These are phyloP conservation scores for Campoletis raptor DNA, from an alignment of 2,888 invertebrate genomes.

Conservation along the genomic window DNA sequence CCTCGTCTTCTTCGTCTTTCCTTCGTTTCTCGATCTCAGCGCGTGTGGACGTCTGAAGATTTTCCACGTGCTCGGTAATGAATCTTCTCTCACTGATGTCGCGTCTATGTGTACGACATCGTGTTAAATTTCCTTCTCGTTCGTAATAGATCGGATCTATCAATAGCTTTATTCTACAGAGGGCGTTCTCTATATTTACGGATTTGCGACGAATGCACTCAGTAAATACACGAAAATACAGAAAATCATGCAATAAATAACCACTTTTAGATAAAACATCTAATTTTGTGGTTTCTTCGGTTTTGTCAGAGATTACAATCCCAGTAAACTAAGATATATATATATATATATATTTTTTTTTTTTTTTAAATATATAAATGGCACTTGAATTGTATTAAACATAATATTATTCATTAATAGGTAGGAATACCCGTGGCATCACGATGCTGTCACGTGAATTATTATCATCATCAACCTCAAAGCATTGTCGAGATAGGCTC, in stretches of 20 bases:
- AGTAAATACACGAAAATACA: not conserved
- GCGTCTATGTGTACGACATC: not conserved
- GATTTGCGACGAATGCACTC: not conserved
- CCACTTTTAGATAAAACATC: not conserved
- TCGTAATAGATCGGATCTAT: slow-evolving; percentile 42
- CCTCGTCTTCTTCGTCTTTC: not conserved
- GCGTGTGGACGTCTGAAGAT: not conserved
- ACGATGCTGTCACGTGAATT: slow-evolving; percentile 39
- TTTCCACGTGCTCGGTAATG: slow-evolving; percentile 54
- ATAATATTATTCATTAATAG: slow-evolving; percentile 21
- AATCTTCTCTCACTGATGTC: slow-evolving; percentile 10
- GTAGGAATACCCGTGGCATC: not conserved
- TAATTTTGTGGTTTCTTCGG: not conserved
- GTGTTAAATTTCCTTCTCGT: slow-evolving; percentile 30
- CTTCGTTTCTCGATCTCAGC: slow-evolving; percentile 8
- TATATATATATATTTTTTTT: no score
- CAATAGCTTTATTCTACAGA: slow-evolving; percentile 15
- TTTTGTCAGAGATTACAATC: not conserved
- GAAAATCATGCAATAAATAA: not conserved
- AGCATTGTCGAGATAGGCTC: slow-evolving; percentile 25
- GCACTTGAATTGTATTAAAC: not conserved
- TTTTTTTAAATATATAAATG: no score
- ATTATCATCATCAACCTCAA: slow-evolving; percentile 19
- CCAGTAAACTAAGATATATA: not conserved
- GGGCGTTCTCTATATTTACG: not conserved